Percentiles rank a stretch among this genome's conserved stretches.
Evolutionary conservation across 2,888 invertebrate genomes (phyloP).

Genomic region (Zygaena filipendulae): DNA sequence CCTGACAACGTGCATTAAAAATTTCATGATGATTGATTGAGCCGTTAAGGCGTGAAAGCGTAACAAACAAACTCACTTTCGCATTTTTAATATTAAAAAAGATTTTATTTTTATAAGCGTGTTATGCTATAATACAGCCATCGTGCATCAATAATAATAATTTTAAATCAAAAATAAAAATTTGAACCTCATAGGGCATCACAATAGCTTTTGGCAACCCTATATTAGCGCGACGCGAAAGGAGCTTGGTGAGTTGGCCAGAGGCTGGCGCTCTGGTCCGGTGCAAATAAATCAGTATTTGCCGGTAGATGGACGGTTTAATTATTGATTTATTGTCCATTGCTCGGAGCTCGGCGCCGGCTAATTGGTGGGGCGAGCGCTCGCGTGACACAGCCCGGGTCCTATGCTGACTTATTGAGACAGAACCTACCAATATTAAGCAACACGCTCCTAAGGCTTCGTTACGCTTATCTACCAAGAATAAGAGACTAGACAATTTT

Average conservation of each 20-base stretch:
- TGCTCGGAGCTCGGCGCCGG: constrained; percentile 40
- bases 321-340: constrained; percentile 64
- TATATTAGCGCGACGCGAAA: no score
- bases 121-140: no score
- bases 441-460: constrained; percentile 31
- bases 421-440: constrained; percentile 53
- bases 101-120: no score
- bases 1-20: no score
- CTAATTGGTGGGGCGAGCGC: constrained; percentile 56
- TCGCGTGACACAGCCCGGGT: constrained; percentile 59
- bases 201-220: no score
- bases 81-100: no score
- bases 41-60: no score
- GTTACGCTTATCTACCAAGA: constrained; percentile 34
- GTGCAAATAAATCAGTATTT: constrained; percentile 62
- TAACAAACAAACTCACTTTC: no score
- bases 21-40: no score
- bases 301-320: constrained; percentile 61
- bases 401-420: constrained; percentile 47
- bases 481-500: constrained; percentile 3
- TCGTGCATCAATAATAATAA: no score
- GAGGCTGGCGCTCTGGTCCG: constrained; percentile 44
- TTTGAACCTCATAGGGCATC: no score
- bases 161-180: no score
- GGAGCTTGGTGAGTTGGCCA: constrained; percentile 40